These are phyloP conservation scores for Haliclona indistincta DNA, from an alignment of 37 sponge, comb jelly and placozoan genomes.

Conservation along the genomic window DNA sequence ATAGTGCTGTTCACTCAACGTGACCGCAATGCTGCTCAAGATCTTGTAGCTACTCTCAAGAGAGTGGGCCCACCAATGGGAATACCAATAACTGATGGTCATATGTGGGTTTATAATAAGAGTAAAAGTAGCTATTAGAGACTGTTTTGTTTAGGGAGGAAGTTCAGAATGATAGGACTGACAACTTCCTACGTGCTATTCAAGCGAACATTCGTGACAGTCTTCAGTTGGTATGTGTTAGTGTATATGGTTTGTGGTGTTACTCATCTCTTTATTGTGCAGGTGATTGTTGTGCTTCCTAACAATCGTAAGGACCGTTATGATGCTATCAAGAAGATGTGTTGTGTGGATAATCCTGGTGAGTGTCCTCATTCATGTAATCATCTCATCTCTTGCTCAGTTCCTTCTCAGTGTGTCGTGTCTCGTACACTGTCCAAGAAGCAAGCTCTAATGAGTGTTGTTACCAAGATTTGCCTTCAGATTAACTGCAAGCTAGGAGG, in stretches of 20 bases:
- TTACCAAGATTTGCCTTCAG: conserved; percentile 92
- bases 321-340: conserved; percentile 94
- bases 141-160: conserved; percentile 13
- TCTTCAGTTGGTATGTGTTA: conserved; percentile 44
- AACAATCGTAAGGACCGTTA: conserved; percentile 91
- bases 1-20: conserved; percentile 61
- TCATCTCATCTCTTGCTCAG: conserved; percentile 10
- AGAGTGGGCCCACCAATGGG: conserved; percentile 90
- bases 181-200: conserved; percentile 63
- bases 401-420: conserved; percentile 82
- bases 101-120: conserved; percentile 7
- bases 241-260: neutral
- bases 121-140: neutral
- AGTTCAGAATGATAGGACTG: conserved; percentile 75
- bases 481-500: conserved; percentile 97
- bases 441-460: conserved; percentile 86
- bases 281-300: conserved; percentile 83
- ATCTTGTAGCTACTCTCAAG: conserved; percentile 62
- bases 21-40: conserved; percentile 59
- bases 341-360: conserved; percentile 83
- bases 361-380: neutral
- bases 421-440: conserved; percentile 75
- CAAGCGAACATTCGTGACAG: conserved; percentile 6
- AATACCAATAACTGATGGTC: conserved; percentile 38
- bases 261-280: neutral